Conservation (phyloP, 2,797 vertebrate genomes). For the Protosalanx chinensis region DNA sequence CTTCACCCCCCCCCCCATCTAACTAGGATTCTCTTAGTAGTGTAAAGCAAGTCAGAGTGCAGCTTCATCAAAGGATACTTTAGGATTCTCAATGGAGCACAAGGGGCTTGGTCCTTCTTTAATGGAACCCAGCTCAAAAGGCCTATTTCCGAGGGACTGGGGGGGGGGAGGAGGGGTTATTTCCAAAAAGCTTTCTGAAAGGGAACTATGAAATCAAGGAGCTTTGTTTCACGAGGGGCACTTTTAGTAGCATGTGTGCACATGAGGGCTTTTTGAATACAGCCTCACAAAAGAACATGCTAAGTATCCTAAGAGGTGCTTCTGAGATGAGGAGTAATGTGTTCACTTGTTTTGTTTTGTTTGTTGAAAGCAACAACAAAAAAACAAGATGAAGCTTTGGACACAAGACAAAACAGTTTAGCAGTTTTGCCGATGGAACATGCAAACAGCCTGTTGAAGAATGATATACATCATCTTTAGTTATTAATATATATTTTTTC, state of each 20-base stretch:
- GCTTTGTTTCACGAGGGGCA: constrained; percentile 47
- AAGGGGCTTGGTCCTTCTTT: constrained; percentile 42
- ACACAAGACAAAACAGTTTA: neutral
- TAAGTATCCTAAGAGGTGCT: constrained; percentile 42
- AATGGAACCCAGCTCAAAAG: constrained; percentile 56
- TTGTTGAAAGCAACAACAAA: neutral
- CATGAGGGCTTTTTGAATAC: constrained; percentile 33
- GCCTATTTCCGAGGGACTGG: constrained; percentile 31
- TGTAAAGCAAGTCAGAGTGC: constrained; percentile 62
- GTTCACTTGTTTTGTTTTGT: constrained; percentile 15
- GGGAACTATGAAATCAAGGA: constrained; percentile 52
- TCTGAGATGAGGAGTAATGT: constrained; percentile 17
- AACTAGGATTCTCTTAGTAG: constrained; percentile 34
- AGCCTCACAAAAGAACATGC: constrained; percentile 27
- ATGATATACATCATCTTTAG: neutral
- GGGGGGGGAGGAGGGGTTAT: constrained; percentile 34
- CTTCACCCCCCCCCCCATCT: constrained; percentile 28
- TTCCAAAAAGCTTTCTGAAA: constrained; percentile 52
- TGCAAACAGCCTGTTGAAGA: neutral
- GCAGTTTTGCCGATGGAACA: neutral
- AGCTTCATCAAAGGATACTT: constrained; percentile 67
- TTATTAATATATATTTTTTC: neutral
- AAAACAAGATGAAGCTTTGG: neutral
- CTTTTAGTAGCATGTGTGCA: constrained; percentile 35
- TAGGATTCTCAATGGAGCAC: constrained; percentile 59